Base-by-base conservation (phyloP, 2,113 vertebrate genomes). In the Embiotoca jacksoni region DNA sequence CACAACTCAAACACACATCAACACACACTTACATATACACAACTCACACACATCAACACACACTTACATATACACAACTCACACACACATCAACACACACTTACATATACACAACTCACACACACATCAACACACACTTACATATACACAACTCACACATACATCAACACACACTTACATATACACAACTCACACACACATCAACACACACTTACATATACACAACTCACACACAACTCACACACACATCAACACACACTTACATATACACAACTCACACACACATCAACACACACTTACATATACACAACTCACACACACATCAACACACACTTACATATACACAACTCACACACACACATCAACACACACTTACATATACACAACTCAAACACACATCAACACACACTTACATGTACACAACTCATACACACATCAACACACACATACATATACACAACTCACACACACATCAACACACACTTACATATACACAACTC, bases 401-500 rank as follows among this genome's bases (percentile, higher is more conserved):
- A 9, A 49, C 46, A 53, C 69, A 72, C 61, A 75, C 49, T 73
- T 62, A 63, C 50, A 73, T 52, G 72, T 6, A 57, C 65, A 66
- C 66, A 75, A 75, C 5, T 71, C 66, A 71, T 57, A 76, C 31
- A 67, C 32, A 55, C 78, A 69, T 23, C 23, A 23, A 23, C 1
- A 23, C 23, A 23, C 23, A 23, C 1, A 1, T 23, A 23, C 23
- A 23, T 23, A 23, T 23, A 23, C 23, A 23, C 23, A 23, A 23
- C 23, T 23, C 49, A 64, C 59, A 52, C 36, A 75, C 76, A 58
- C 65, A 49, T n/a, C 65, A 9, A 49, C 53, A 53, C 69, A 72
- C 61, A 75, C 49, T 73, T 62, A 63, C 50, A 73, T 52, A 75
- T 6, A 57, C 65, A 66, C 66, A 75, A 75, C 5, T 71, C 66